These are phyloP conservation scores for Notodonta dromedarius DNA, from an alignment of 2,888 invertebrate species.

Conservation along the genomic window DNA sequence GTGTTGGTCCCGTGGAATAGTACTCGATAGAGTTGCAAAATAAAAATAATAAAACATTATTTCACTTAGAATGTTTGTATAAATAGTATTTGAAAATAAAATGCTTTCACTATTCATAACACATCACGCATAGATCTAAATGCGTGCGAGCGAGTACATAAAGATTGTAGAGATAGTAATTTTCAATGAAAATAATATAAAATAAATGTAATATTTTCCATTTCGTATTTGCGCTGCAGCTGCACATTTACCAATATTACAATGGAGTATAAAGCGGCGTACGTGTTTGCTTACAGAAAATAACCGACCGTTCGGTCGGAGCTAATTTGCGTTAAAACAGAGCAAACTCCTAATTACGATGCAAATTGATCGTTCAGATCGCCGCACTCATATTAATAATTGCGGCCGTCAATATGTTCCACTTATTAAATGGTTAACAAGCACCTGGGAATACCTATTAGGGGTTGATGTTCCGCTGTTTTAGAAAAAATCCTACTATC, in stretches of 20 bases:
- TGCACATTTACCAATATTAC: slow-evolving; percentile 37
- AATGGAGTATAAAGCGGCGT: slow-evolving; percentile 40
- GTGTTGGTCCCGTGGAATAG: too few relatives aligned
- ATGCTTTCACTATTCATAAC: too few relatives aligned
- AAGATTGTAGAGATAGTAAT: not conserved
- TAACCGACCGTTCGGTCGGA: slow-evolving; percentile 58
- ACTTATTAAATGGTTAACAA: slow-evolving; percentile 27
- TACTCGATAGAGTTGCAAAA: too few relatives aligned
- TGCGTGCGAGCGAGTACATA: too few relatives aligned
- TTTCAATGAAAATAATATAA: not conserved
- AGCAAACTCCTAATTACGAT: slow-evolving; percentile 75
- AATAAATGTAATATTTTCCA: not conserved
- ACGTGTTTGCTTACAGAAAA: slow-evolving; percentile 54
- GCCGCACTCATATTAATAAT: slow-evolving; percentile 64
- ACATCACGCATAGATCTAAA: too few relatives aligned
- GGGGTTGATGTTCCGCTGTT: too few relatives aligned
- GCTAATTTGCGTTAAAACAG: slow-evolving; percentile 76
- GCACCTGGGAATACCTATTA: not conserved
- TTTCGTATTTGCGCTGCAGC: slow-evolving; percentile 31
- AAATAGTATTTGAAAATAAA: too few relatives aligned
- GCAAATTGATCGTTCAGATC: slow-evolving; percentile 78
- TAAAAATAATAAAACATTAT: too few relatives aligned
- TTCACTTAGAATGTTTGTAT: too few relatives aligned
- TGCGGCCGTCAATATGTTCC: slow-evolving; percentile 53
- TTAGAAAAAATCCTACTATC: too few relatives aligned